Evolutionary conservation across 2,888 invertebrate genomes (phyloP).

Genomic region (Pristionchus arcanus): DNA sequence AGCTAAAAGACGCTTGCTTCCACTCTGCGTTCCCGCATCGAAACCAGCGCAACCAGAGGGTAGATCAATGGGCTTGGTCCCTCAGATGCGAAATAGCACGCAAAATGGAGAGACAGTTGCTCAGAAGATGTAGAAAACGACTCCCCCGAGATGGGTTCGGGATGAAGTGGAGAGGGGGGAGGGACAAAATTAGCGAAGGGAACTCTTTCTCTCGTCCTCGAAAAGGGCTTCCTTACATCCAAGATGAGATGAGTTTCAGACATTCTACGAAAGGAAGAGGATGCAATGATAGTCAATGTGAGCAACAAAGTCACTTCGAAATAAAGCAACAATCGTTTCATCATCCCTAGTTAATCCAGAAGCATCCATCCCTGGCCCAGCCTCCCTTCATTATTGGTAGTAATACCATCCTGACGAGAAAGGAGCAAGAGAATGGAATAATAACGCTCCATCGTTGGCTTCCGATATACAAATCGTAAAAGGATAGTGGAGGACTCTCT

Average conservation of each 20-base stretch:
- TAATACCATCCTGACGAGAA: background rate
- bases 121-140: slow-evolving; percentile 35
- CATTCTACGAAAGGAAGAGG: background rate
- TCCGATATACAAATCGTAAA: slow-evolving; percentile 49
- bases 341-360: background rate
- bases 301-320: background rate
- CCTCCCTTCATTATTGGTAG: slow-evolving; percentile 38
- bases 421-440: slow-evolving; percentile 14
- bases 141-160: slow-evolving; percentile 22
- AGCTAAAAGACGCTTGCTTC: slow-evolving; percentile 22
- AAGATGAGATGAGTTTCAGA: background rate
- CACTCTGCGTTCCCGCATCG: background rate
- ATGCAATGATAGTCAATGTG: background rate
- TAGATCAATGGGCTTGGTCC: background rate
- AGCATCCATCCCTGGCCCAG: background rate
- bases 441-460: slow-evolving; percentile 24
- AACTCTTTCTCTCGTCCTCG: background rate
- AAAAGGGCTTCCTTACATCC: background rate
- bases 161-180: slow-evolving; percentile 16
- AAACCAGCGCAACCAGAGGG: background rate
- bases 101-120: background rate
- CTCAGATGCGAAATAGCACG: background rate
- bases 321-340: background rate
- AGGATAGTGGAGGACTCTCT: slow-evolving; percentile 33
- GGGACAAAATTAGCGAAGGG: slow-evolving; percentile 19